Base-by-base conservation (phyloP, 1,140 invertebrate species). In the Spodoptera litura region DNA sequence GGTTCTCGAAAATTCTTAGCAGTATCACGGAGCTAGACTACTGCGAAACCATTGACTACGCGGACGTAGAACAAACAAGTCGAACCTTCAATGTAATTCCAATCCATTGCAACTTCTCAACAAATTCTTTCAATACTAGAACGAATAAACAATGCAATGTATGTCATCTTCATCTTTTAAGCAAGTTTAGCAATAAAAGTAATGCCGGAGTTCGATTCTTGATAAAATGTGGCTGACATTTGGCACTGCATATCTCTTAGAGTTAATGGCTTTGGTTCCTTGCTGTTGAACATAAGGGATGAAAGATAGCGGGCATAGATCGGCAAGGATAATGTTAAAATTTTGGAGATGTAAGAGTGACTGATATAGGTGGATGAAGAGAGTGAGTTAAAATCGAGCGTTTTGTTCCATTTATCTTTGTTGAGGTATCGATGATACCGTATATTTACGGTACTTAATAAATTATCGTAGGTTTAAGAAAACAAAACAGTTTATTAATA, bases 141-240 rank as follows among this genome's bases (percentile, higher is more conserved):
- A 61, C 58, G 6, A 62, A 62, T 61, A 61, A 59, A 64, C 61
- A 64, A n/a, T 49, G n/a, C 35, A 64, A 44, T 15, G 35, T 64
- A 20, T 49, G 9, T 20, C 35, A n/a, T 52, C 20, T 20, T 35
- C 61, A 62, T 51, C 38, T 20, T 3, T 20, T 52, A 52, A 49
- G 64, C 25, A 68, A 68, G 64, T 68, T 68, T 20, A 68, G 44
- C 64, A 68, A 68, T 68, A 68, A 68, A 52, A 68, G 44, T 27
- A 68, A 27, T 44, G 11, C 2, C 27, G 25, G 20, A 68, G 44
- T 68, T 68, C 64, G 52, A 68, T 68, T 49, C 44, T 27, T 27
- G 64, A 68, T 68, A 68, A 68, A 68, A 52, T 52, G 64, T 68
- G 49, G 64, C 44, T 68, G 64, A 68, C 64, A 68, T 68, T 68